Percentiles rank a stretch among this genome's conserved stretches.
Evolutionary conservation across 1,140 invertebrate species (phyloP).

Genomic region (Teleogryllus occipitalis): DNA sequence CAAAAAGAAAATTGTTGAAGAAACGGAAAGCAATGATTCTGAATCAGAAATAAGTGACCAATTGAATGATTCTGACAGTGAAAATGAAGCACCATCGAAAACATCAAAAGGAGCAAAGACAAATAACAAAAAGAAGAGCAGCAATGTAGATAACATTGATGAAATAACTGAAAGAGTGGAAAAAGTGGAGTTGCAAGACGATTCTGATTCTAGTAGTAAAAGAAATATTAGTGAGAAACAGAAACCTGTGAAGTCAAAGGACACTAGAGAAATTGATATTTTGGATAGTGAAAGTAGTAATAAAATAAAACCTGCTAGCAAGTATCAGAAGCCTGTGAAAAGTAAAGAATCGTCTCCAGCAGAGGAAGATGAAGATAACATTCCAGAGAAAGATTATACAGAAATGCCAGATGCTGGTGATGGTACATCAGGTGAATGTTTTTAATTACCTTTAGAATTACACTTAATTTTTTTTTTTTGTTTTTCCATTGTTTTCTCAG

Average conservation of each 20-base stretch:
- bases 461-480: background rate
- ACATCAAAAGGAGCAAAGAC: slow-evolving; percentile 7
- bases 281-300: background rate
- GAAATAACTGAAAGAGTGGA: slow-evolving; percentile 11
- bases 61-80: slow-evolving; percentile 31
- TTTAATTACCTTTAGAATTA: background rate
- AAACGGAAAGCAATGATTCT: background rate
- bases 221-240: slow-evolving; percentile 23
- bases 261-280: slow-evolving; percentile 13
- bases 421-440: background rate
- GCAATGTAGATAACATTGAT: slow-evolving; percentile 9
- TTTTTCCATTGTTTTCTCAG: background rate
- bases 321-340: slow-evolving; percentile 8
- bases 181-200: slow-evolving; percentile 9
- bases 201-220: slow-evolving; percentile 28
- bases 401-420: background rate
- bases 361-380: slow-evolving; percentile 24
- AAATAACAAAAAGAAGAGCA: slow-evolving; percentile 6
- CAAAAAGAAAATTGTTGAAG: slow-evolving; percentile 33
- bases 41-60: slow-evolving; percentile 30
- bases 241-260: slow-evolving; percentile 14
- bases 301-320: background rate
- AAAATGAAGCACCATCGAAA: slow-evolving; percentile 14
- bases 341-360: slow-evolving; percentile 26
- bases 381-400: background rate